phyloP scores from a whole-genome alignment of 2,797 vertebrate genomes.

The Phoxinus dragarum region DNA sequence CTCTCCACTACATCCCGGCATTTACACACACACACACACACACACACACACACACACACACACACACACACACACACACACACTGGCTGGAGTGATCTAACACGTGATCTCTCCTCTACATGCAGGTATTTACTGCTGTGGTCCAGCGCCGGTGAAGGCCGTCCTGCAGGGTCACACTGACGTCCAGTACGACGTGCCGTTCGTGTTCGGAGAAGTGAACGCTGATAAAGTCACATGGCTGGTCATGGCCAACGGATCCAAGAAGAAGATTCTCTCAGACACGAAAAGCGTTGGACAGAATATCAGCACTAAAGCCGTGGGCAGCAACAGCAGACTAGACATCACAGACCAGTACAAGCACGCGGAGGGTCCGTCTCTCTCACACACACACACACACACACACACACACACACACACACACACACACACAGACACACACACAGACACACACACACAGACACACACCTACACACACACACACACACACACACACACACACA shows the following conservation, averaged over 20 bases:
- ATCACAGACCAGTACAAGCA: constrained; percentile 55
- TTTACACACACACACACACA: too few relatives aligned
- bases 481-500: too few relatives aligned
- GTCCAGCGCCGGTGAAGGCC: constrained; percentile 54
- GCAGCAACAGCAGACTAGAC: constrained; percentile 32
- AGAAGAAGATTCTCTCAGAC: neutral
- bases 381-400: neutral
- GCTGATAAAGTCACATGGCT: constrained; percentile 50
- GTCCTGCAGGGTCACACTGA: constrained; percentile 43
- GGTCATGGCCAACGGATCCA: constrained; percentile 27
- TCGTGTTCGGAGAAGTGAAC: constrained; percentile 59
- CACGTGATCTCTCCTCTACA: neutral
- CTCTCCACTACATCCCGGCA: too few relatives aligned
- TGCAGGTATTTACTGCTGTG: constrained; percentile 54
- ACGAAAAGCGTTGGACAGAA: constrained; percentile 20
- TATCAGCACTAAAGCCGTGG: constrained; percentile 53
- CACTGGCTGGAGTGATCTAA: too few relatives aligned
- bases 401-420: neutral
- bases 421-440: too few relatives aligned
- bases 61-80: too few relatives aligned
- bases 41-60: too few relatives aligned
- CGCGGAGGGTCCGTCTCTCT: constrained; percentile 31
- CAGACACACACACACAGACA: too few relatives aligned
- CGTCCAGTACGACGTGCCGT: constrained; percentile 40
- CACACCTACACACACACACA: too few relatives aligned